Conservation (phyloP, 2,888 invertebrate species). For the Atethmia centrago region DNA sequence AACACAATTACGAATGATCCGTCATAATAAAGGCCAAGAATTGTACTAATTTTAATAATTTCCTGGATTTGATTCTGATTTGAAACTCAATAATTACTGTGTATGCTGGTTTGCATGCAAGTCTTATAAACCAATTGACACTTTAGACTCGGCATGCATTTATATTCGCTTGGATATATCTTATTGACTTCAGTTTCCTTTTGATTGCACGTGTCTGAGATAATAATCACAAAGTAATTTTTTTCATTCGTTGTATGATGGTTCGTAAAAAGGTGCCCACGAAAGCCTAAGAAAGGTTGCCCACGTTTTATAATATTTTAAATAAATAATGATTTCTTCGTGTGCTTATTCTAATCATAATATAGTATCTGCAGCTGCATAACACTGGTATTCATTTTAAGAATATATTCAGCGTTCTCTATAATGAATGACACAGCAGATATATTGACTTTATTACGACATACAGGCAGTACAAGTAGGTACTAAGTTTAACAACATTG, state of each 20-base stretch:
- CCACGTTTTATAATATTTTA: too few species aligned
- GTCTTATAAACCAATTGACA: constrained; percentile 30
- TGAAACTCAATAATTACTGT: constrained; percentile 12
- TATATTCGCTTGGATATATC: neutral
- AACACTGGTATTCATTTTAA: neutral
- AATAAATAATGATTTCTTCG: neutral
- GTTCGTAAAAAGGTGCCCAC: too few species aligned
- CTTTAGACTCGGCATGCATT: constrained; percentile 31
- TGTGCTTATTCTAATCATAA: neutral
- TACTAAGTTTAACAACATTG: neutral
- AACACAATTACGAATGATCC: neutral
- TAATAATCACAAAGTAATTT: neutral
- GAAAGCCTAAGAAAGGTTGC: too few species aligned
- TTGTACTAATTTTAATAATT: neutral
- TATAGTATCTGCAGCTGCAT: neutral
- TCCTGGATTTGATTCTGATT: neutral
- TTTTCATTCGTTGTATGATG: neutral
- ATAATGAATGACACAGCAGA: neutral
- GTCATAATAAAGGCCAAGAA: neutral
- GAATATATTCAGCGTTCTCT: neutral
- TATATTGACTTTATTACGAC: neutral
- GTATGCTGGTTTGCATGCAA: constrained; percentile 19
- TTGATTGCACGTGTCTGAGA: constrained; percentile 21
- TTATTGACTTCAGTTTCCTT: constrained; percentile 12
- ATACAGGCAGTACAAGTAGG: neutral